A percentile compares a stretch with the other conserved stretches of the same genome.
Evolutionary conservation across 2,888 invertebrate species (phyloP).

Genomic region (Lutraria lutraria): DNA sequence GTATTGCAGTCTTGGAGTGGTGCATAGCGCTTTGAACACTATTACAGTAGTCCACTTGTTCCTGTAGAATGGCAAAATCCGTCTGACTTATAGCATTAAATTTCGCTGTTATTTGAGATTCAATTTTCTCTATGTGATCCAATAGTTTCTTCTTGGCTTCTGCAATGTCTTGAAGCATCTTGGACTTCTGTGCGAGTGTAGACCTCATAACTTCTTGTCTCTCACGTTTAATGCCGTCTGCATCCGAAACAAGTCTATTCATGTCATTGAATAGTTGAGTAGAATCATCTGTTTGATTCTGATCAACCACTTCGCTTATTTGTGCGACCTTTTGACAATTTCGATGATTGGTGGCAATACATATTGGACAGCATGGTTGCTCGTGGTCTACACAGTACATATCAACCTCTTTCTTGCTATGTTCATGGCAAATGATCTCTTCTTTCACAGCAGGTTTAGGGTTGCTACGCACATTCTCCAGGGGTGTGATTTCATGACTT

Average conservation of each 20-base stretch:
- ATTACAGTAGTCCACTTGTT: slow-evolving; percentile 69
- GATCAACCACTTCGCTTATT: slow-evolving; percentile 60
- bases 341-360: slow-evolving; percentile 69
- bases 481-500: slow-evolving; percentile 65
- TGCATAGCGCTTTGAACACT: slow-evolving; percentile 68
- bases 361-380: slow-evolving; percentile 68
- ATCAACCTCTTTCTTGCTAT: slow-evolving; percentile 66
- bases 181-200: slow-evolving; percentile 60
- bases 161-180: slow-evolving; percentile 62
- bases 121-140: slow-evolving; percentile 67
- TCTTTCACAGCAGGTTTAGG: slow-evolving; percentile 67
- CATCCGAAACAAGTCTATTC: slow-evolving; percentile 54
- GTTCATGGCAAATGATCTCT: slow-evolving; percentile 65
- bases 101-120: slow-evolving; percentile 62
- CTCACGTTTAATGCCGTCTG: slow-evolving; percentile 62
- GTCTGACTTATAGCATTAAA: slow-evolving; percentile 65
- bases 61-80: slow-evolving; percentile 63
- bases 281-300: slow-evolving; percentile 52
- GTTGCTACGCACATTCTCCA: slow-evolving; percentile 70
- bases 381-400: slow-evolving; percentile 74
- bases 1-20: slow-evolving; percentile 61
- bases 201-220: slow-evolving; percentile 65
- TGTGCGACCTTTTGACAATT: slow-evolving; percentile 68
- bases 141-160: slow-evolving; percentile 63
- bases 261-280: slow-evolving; percentile 63